phyloP scores from a whole-genome alignment of 2,888 invertebrate genomes.

The Tromatobia lineatoria region DNA sequence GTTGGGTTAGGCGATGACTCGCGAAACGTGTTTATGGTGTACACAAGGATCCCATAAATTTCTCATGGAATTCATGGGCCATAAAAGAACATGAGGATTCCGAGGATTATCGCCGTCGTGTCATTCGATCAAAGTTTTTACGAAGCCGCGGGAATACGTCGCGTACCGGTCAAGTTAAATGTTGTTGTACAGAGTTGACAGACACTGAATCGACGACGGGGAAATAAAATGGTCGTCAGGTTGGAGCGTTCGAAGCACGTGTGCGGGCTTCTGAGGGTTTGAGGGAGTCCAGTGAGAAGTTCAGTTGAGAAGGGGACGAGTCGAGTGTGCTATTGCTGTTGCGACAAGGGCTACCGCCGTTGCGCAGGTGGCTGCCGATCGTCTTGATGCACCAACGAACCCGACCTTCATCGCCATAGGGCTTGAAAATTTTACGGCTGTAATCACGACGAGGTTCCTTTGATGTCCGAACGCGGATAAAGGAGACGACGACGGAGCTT shows the following conservation, averaged over 20 bases:
- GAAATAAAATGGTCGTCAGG: background rate
- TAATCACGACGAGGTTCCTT: constrained; percentile 25
- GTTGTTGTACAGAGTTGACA: background rate
- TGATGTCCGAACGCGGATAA: constrained; percentile 3
- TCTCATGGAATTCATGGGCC: background rate
- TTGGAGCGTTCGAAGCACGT: constrained; percentile 31
- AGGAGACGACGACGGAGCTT: background rate
- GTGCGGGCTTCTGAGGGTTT: constrained; percentile 19
- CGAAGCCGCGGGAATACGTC: background rate
- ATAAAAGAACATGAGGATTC: background rate
- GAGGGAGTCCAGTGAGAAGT: constrained; percentile 44
- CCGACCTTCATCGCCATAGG: constrained; percentile 58
- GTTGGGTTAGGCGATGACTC: background rate
- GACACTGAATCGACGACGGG: background rate
- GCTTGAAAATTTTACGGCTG: constrained; percentile 55
- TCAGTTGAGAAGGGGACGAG: constrained; percentile 16
- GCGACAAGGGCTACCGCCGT: background rate
- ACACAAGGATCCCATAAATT: constrained; percentile 10
- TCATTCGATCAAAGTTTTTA: constrained; percentile 1
- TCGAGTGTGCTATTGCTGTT: background rate
- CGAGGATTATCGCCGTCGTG: background rate
- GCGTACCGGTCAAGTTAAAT: background rate
- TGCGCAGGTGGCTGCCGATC: constrained; percentile 41
- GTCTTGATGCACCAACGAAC: constrained; percentile 74
- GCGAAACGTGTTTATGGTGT: constrained; percentile 6